phyloP scores from a whole-genome alignment of 2,797 vertebrate species.

The Salmo trutta region DNA sequence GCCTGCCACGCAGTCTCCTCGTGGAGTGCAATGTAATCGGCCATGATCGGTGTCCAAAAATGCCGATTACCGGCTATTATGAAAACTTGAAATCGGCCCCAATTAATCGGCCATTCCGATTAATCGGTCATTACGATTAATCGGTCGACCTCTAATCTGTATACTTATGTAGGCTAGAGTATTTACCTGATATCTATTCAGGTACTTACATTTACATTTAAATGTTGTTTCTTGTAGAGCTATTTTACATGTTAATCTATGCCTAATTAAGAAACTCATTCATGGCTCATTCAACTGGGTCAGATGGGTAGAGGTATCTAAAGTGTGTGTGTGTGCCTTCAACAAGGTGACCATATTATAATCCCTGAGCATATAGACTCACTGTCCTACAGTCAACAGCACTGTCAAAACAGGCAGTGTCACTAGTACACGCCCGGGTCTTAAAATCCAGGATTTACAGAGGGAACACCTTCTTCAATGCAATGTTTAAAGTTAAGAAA shows the following conservation, averaged over 20 bases:
- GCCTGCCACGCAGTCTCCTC: too few species aligned
- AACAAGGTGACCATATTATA: conserved; percentile 22
- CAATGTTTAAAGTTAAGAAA: not conserved
- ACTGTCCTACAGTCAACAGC: conserved; percentile 33
- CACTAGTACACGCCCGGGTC: not conserved
- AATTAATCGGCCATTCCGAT: too few species aligned
- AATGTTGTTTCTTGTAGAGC: not conserved
- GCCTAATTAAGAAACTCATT: not conserved
- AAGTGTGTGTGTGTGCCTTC: conserved; percentile 19
- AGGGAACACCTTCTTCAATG: not conserved
- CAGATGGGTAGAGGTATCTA: not conserved
- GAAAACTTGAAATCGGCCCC: too few species aligned
- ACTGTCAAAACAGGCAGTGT: conserved; percentile 23
- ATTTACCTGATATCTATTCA: not conserved
- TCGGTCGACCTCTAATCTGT: too few species aligned
- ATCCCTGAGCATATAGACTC: conserved; percentile 55
- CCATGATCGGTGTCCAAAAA: too few species aligned
- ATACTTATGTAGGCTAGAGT: too few species aligned
- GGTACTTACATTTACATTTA: not conserved
- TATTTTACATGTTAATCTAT: not conserved
- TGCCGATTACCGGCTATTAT: too few species aligned
- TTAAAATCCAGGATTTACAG: not conserved
- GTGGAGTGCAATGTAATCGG: too few species aligned
- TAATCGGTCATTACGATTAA: too few species aligned
- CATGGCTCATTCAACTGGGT: conserved; percentile 11